Conservation (phyloP, 2,888 invertebrate species). For the Julus scanicus region DNA sequence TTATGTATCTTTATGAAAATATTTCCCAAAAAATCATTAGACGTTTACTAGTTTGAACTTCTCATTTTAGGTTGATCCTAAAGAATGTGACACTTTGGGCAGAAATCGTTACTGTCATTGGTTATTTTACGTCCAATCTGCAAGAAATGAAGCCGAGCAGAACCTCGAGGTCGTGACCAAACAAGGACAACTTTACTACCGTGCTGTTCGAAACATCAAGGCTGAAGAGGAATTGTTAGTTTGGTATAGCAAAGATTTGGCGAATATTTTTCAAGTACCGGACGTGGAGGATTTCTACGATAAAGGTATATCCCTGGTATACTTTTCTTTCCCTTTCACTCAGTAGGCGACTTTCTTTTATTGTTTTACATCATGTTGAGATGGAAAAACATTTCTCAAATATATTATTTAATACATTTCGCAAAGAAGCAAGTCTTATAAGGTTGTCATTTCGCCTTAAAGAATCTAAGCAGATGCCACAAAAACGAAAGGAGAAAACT, state of each 20-base stretch:
- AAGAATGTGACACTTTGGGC: constrained; percentile 46
- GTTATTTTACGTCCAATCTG: constrained; percentile 65
- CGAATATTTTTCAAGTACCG: constrained; percentile 63
- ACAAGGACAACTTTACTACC: constrained; percentile 64
- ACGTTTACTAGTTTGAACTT: not conserved
- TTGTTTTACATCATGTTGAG: not conserved
- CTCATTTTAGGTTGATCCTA: constrained; percentile 53
- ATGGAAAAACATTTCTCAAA: not conserved
- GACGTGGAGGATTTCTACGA: constrained; percentile 58
- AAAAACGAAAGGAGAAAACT: not conserved
- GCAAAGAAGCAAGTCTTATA: not conserved
- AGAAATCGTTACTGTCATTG: constrained; percentile 61
- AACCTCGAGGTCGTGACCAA: constrained; percentile 65
- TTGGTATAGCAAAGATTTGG: constrained; percentile 66
- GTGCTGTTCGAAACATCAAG: constrained; percentile 63
- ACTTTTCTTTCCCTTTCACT: no score
- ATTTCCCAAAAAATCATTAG: not conserved
- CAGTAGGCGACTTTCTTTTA: not conserved
- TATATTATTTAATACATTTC: not conserved
- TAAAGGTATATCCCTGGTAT: constrained; percentile 56
- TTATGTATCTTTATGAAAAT: not conserved
- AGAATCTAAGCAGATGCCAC: not conserved
- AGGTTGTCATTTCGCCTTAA: not conserved
- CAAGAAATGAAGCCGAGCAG: constrained; percentile 65
- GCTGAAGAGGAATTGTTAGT: constrained; percentile 65